These are phyloP conservation scores for Urechis unicinctus DNA, from an alignment of 2,888 invertebrate species.

Conservation along the genomic window DNA sequence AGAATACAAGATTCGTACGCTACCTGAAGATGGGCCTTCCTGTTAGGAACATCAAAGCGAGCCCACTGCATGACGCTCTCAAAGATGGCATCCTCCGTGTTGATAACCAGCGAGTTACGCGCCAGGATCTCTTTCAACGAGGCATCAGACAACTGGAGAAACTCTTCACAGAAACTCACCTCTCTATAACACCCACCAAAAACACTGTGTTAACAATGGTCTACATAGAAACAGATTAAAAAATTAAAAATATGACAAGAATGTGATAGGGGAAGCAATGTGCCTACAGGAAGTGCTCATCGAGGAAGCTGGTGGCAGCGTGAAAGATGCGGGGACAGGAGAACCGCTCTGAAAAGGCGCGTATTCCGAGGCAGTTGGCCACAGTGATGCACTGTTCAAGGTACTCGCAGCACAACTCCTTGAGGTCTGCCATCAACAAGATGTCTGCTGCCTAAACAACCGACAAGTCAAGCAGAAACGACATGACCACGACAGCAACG, in stretches of 20 bases:
- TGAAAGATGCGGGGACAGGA: constrained; percentile 32
- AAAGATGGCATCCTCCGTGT: constrained; percentile 79
- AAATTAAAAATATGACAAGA: background rate
- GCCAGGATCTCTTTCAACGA: constrained; percentile 70
- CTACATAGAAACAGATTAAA: background rate
- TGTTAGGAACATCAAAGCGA: constrained; percentile 56
- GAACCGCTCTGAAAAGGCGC: constrained; percentile 70
- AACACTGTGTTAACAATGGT: background rate
- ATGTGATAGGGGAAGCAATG: too few species aligned
- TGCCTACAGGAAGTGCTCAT: constrained; percentile 51
- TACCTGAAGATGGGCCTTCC: constrained; percentile 57
- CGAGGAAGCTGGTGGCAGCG: constrained; percentile 28
- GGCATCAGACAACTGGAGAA: constrained; percentile 65
- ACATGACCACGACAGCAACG: too few species aligned
- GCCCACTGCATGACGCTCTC: constrained; percentile 76
- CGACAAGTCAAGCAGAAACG: background rate
- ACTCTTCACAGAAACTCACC: constrained; percentile 76
- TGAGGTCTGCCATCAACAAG: constrained; percentile 32
- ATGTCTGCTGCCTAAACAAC: constrained; percentile 35
- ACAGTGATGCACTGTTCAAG: constrained; percentile 33
- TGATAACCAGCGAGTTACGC: constrained; percentile 82
- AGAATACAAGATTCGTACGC: too few species aligned
- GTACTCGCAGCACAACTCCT: constrained; percentile 36
- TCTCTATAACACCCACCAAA: constrained; percentile 50
- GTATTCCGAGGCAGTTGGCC: constrained; percentile 79